Evolutionary conservation across 2,888 invertebrate species (phyloP), one percentile per base, ranked within the genome.

Genomic region (Eremobia ochroleuca): DNA sequence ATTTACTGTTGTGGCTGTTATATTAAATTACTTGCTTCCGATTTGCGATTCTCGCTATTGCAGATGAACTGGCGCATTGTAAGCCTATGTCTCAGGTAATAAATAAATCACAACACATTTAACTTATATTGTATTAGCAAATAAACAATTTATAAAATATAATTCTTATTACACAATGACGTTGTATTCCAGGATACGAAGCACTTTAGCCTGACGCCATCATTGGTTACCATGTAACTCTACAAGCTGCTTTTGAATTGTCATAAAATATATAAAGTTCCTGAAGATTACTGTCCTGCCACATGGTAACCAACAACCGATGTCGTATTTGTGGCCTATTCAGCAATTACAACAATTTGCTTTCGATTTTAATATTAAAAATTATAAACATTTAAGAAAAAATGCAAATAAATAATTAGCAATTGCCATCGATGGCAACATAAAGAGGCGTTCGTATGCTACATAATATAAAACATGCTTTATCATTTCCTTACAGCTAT

Each of bases 81-180:
- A 9, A 52, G n/a, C 25, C 1, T 28, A 8, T 52, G 1, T 25
- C 1, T 43, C 43, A 55, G 61, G 70, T 34, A 28, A n/a, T 55
- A 62, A 72, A 72, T 76, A 90, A 94, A 94, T 94, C 93, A 94
- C 94, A 90, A 91, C 85, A 70, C 74, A 81, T 92, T 94, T 94
- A 94, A 94, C 94, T 95, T 98, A 79, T 99, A 99, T 94, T 96
- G 95, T 96, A 97, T 96, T 96, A 97, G 97, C 97, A 97, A 97
- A 96, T 96, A 96, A 96, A 97, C 97, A 96, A 96, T 96, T 95
- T 95, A 96, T 96, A 96, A 96, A 96, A 96, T 96, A 96, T 96
- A 96, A 95, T 85, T 95, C 94, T 94, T 94, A 95, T 92, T 94
- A 94, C 93, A 96, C 93, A 94, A 92, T 93, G 95, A 95, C 94